Conservation (phyloP, 1,140 invertebrate genomes). For the Colletes gigas region DNA sequence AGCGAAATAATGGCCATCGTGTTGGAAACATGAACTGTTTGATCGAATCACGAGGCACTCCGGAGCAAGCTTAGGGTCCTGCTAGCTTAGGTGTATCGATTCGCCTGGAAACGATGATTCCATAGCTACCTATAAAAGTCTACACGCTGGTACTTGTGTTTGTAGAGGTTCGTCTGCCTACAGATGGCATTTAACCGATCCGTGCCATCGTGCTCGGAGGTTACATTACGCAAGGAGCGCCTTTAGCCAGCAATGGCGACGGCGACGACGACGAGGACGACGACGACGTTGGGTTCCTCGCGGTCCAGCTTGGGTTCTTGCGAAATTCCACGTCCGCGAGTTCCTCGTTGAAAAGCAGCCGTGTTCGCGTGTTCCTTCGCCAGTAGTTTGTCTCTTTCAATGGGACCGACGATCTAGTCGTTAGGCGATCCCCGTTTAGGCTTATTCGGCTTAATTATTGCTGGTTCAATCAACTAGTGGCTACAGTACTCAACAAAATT, state of each 20-base stretch:
- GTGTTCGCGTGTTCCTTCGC: neutral
- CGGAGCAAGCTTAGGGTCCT: neutral
- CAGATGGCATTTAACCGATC: slow-evolving; percentile 63
- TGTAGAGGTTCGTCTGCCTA: slow-evolving; percentile 22
- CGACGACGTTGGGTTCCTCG: slow-evolving; percentile 47
- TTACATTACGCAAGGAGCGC: slow-evolving; percentile 54
- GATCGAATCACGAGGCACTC: too few species aligned
- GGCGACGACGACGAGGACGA: slow-evolving; percentile 42
- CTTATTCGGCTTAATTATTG: slow-evolving; percentile 3
- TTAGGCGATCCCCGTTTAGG: neutral
- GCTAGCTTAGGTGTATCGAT: neutral
- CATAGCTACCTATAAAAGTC: neutral
- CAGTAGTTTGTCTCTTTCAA: neutral
- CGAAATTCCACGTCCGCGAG: slow-evolving; percentile 53
- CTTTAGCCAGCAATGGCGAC: slow-evolving; percentile 51
- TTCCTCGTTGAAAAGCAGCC: slow-evolving; percentile 48
- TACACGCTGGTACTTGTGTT: neutral
- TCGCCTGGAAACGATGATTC: neutral
- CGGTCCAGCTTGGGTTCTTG: slow-evolving; percentile 58
- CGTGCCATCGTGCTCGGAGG: slow-evolving; percentile 57
- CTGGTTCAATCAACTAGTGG: neutral
- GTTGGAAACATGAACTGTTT: too few species aligned
- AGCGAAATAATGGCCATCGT: too few species aligned
- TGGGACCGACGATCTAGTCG: slow-evolving; percentile 1
- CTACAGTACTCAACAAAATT: neutral